Evolutionary conservation across 2,113 vertebrate genomes (phyloP).

Genomic region (Ursus arctos): DNA sequence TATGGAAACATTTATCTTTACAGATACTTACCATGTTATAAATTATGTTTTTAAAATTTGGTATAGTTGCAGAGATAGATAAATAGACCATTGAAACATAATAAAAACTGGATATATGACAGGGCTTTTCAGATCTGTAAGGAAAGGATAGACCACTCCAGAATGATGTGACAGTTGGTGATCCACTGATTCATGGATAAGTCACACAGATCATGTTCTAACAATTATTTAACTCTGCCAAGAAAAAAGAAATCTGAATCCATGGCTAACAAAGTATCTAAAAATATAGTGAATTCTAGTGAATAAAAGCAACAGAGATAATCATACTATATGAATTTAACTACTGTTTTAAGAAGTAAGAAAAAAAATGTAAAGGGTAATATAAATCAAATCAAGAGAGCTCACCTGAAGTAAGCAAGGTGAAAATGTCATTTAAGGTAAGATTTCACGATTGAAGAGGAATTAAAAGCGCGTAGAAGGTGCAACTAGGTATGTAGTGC

Average conservation of each 20-base stretch:
- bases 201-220: not conserved
- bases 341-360: not conserved
- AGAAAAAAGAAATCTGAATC: not conserved
- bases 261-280: not conserved
- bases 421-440: not conserved
- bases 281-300: not conserved
- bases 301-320: not conserved
- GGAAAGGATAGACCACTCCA: not conserved
- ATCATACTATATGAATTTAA: not conserved
- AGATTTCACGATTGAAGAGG: not conserved
- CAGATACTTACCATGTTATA: not conserved
- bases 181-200: not conserved
- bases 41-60: not conserved
- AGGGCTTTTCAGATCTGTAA: not conserved
- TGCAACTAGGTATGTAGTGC: accelerated
- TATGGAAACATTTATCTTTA: not conserved
- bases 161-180: not conserved
- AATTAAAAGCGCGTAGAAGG: accelerated
- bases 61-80: not conserved
- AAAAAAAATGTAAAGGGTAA: not conserved
- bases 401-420: not conserved
- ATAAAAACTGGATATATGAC: not conserved
- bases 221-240: not conserved
- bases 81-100: not conserved
- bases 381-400: not conserved